These are phyloP conservation scores for Apotomis turbidana DNA, from an alignment of 2,888 invertebrate species.

Conservation along the genomic window DNA sequence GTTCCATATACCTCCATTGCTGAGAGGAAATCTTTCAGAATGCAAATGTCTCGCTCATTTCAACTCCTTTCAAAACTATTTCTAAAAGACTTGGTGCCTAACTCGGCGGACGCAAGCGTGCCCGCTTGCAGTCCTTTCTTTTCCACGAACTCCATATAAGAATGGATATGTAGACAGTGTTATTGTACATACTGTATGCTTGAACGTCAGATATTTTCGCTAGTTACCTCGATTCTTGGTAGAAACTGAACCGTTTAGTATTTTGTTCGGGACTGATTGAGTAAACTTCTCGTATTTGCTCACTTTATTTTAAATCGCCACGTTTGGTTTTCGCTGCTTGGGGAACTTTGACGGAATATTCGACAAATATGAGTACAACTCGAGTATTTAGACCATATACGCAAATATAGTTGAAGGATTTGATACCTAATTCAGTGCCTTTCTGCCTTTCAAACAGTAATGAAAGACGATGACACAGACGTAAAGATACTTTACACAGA, in stretches of 20 bases:
- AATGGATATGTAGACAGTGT: conserved; percentile 8
- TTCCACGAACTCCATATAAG: conserved; percentile 24
- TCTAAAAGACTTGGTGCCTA: conserved; percentile 64
- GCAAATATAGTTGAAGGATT: no score
- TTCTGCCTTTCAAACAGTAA: no score
- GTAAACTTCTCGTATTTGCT: conserved; percentile 10
- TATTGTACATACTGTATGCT: conserved; percentile 12
- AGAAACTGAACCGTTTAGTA: conserved; percentile 3
- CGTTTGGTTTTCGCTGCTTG: not conserved
- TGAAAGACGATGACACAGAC: no score
- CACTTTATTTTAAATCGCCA: conserved; percentile 10
- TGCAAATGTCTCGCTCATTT: conserved; percentile 75
- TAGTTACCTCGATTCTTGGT: conserved; percentile 4
- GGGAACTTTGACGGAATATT: not conserved
- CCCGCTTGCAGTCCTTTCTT: conserved; percentile 48
- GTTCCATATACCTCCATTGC: conserved; percentile 63
- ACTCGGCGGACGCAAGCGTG: conserved; percentile 66
- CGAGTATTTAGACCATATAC: no score
- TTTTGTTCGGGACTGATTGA: not conserved
- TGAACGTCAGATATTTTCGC: conserved; percentile 2
- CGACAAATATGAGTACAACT: no score
- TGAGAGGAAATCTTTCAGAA: conserved; percentile 66
- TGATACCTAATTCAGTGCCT: no score
- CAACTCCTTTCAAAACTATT: conserved; percentile 73
- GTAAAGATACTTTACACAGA: no score